Conservation (phyloP, 2,797 vertebrate genomes). For the Oryzias sinensis region DNA sequence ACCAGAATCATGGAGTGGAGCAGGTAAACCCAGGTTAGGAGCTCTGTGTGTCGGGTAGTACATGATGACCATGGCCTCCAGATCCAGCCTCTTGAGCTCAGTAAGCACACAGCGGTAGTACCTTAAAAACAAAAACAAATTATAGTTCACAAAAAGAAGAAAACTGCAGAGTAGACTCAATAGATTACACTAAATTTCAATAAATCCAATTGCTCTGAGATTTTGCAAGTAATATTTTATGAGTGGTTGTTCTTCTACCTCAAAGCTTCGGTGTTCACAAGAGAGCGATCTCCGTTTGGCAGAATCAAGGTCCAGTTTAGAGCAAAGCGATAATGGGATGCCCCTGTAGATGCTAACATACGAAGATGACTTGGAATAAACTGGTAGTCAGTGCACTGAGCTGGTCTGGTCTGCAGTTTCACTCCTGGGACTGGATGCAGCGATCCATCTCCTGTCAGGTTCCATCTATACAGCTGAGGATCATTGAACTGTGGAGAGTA, state of each 20-base stretch:
- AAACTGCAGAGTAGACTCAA: background rate
- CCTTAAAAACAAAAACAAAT: slow-evolving; percentile 39
- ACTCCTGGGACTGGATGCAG: slow-evolving; percentile 82
- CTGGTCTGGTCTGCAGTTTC: slow-evolving; percentile 77
- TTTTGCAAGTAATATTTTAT: background rate
- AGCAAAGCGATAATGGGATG: slow-evolving; percentile 89
- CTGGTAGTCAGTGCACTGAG: slow-evolving; percentile 91
- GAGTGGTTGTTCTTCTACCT: slow-evolving; percentile 53
- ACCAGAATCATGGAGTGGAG: slow-evolving; percentile 75
- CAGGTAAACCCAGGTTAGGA: slow-evolving; percentile 81
- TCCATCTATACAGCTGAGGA: slow-evolving; percentile 90
- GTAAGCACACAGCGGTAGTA: slow-evolving; percentile 89
- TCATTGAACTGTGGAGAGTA: slow-evolving; percentile 93
- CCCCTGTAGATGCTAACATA: slow-evolving; percentile 81
- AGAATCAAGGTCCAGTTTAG: slow-evolving; percentile 92
- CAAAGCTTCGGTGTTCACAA: slow-evolving; percentile 81
- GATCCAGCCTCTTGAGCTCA: slow-evolving; percentile 79
- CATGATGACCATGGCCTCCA: slow-evolving; percentile 83
- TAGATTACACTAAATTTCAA: background rate
- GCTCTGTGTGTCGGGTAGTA: slow-evolving; percentile 84
- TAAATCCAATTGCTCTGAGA: background rate
- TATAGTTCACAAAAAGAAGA: too few species aligned
- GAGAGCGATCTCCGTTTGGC: slow-evolving; percentile 81
- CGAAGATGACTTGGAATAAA: slow-evolving; percentile 83
- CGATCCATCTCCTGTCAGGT: slow-evolving; percentile 84